Conservation (phyloP, 2,797 vertebrate genomes). For the Fistularia tabacaria region DNA sequence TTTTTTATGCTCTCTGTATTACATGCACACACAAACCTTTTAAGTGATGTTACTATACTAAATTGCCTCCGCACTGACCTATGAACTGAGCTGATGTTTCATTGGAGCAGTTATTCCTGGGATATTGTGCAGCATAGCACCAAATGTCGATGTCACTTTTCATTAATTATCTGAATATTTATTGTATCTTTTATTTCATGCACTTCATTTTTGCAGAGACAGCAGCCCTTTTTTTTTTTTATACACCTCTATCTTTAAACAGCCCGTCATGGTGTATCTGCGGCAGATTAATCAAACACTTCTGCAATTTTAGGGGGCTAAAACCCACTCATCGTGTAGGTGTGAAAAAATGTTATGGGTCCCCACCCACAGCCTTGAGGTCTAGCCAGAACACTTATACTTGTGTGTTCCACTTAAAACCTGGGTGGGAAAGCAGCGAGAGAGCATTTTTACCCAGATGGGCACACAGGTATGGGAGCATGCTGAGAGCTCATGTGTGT, state of each 20-base stretch:
- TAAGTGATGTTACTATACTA: slow-evolving; percentile 20
- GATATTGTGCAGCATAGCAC: slow-evolving; percentile 28
- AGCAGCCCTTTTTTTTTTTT: slow-evolving; percentile 46
- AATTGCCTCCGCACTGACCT: slow-evolving; percentile 21
- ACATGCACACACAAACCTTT: not conserved
- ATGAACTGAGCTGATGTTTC: slow-evolving; percentile 26
- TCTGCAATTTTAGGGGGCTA: slow-evolving; percentile 57
- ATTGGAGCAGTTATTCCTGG: slow-evolving; percentile 18
- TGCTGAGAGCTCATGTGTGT: slow-evolving; percentile 11
- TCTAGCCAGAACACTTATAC: slow-evolving; percentile 44
- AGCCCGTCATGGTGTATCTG: slow-evolving; percentile 57
- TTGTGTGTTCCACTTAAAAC: slow-evolving; percentile 50
- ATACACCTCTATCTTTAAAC: slow-evolving; percentile 59
- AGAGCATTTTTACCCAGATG: slow-evolving; percentile 41
- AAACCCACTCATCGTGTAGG: slow-evolving; percentile 65
- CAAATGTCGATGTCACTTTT: slow-evolving; percentile 51
- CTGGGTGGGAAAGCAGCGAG: slow-evolving; percentile 38
- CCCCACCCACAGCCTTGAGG: slow-evolving; percentile 49
- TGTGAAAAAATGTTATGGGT: slow-evolving; percentile 64
- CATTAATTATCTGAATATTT: slow-evolving; percentile 65
- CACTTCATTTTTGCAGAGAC: slow-evolving; percentile 61
- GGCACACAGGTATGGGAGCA: slow-evolving; percentile 33
- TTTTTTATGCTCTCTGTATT: not conserved
- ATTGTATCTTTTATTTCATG: slow-evolving; percentile 63
- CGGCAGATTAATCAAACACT: slow-evolving; percentile 68